Evolutionary conservation across 2,113 vertebrate species (phyloP).

Genomic region (Hemibagrus wyckioides): DNA sequence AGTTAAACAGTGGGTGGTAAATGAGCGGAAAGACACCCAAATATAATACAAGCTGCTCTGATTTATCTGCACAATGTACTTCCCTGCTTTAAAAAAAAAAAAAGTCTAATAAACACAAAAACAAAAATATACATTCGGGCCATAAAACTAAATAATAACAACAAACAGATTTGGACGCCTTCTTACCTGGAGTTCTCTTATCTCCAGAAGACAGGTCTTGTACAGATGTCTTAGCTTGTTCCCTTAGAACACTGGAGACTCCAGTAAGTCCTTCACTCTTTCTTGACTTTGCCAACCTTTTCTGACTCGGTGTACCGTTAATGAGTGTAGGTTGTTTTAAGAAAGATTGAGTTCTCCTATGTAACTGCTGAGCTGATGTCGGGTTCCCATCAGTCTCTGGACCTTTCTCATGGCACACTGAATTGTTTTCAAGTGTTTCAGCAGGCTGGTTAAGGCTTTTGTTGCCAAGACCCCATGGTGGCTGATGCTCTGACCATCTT

Average conservation of each 20-base stretch:
- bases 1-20: slow-evolving; percentile 41
- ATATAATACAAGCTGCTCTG: slow-evolving; percentile 31
- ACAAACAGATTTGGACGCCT: not conserved
- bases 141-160: not conserved
- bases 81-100: not conserved
- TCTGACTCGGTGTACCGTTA: slow-evolving; percentile 79
- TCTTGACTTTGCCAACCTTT: slow-evolving; percentile 62
- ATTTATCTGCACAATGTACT: slow-evolving; percentile 18
- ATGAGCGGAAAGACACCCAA: slow-evolving; percentile 30
- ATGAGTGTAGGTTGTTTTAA: slow-evolving; percentile 89
- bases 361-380: slow-evolving; percentile 52
- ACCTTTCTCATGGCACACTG: slow-evolving; percentile 40
- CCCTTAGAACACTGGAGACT: slow-evolving; percentile 40
- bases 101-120: not conserved
- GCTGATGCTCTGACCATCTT: slow-evolving; percentile 48
- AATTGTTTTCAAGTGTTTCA: slow-evolving; percentile 39
- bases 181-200: slow-evolving; percentile 85
- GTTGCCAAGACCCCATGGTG: slow-evolving; percentile 25
- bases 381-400: slow-evolving; percentile 61
- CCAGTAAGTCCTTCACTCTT: slow-evolving; percentile 55
- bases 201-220: slow-evolving; percentile 77
- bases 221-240: slow-evolving; percentile 69
- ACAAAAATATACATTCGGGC: not conserved
- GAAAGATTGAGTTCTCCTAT: slow-evolving; percentile 51
- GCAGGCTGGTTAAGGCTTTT: slow-evolving; percentile 53